Evolutionary conservation across 1,140 invertebrate genomes (phyloP).

Genomic region (Heliconius hermathena): DNA sequence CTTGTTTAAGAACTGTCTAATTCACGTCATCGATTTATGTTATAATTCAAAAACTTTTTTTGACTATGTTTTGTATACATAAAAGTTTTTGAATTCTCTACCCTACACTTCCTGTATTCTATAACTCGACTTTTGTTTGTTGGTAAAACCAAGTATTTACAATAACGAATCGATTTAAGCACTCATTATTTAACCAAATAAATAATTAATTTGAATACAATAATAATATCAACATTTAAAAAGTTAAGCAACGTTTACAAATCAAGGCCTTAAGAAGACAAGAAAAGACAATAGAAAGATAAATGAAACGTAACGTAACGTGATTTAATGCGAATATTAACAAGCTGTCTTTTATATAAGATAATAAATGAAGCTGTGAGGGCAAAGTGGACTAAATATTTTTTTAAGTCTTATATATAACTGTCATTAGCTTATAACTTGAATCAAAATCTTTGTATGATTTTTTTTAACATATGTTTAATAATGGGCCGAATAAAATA

Average conservation of each 20-base stretch:
- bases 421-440: too few relatives aligned
- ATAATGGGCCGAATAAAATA: too few relatives aligned
- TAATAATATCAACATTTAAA: neutral
- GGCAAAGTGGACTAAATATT: neutral
- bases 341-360: neutral
- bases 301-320: conserved; percentile 10
- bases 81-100: neutral
- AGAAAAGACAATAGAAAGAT: conserved; percentile 6
- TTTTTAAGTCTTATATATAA: neutral
- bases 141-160: neutral
- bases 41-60: too few relatives aligned
- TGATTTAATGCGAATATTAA: conserved; percentile 1
- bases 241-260: neutral
- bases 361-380: neutral
- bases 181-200: too few relatives aligned
- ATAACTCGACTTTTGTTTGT: too few relatives aligned
- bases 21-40: too few relatives aligned
- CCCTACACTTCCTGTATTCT: too few relatives aligned
- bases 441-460: too few relatives aligned
- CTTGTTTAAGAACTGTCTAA: neutral
- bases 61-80: too few relatives aligned
- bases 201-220: neutral
- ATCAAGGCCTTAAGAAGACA: neutral
- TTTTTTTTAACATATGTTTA: too few relatives aligned
- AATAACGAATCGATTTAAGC: neutral